Conservation (phyloP, 2,797 vertebrate species). For the Psittacula echo region DNA sequence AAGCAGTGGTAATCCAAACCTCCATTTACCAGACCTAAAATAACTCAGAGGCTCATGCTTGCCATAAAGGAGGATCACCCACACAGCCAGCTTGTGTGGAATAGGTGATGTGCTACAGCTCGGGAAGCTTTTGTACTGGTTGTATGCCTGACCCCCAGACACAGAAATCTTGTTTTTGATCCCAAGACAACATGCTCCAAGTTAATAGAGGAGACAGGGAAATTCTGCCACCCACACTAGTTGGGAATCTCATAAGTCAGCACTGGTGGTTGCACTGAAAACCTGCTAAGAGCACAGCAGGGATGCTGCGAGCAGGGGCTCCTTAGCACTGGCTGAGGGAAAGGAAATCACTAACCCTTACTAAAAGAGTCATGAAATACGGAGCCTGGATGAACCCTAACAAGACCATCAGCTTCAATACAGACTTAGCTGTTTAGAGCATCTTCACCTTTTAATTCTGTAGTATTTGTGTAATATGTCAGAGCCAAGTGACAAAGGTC, state of each 20-base stretch:
- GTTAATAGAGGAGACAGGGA: neutral
- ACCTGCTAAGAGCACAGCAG: neutral
- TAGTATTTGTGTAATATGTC: neutral
- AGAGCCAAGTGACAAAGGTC: accelerated
- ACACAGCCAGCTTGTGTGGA: neutral
- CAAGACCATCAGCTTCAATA: neutral
- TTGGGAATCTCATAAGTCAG: neutral
- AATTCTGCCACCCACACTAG: neutral
- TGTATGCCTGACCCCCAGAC: neutral
- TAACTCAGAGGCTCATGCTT: neutral
- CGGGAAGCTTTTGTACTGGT: accelerated
- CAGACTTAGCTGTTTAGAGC: neutral
- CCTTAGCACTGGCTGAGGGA: neutral
- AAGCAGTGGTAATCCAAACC: neutral
- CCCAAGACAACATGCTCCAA: neutral
- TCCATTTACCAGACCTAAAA: conserved; percentile 1
- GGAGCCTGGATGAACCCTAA: neutral
- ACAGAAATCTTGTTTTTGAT: neutral
- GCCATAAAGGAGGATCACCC: neutral
- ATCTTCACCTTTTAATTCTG: neutral
- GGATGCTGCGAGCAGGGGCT: accelerated
- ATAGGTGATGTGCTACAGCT: accelerated
- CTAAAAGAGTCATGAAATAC: neutral
- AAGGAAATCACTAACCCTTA: neutral
- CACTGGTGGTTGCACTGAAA: neutral